A percentile compares a stretch with the other conserved stretches of the same genome.
phyloP scores from a whole-genome alignment of 2,113 vertebrate genomes.

The Ciconia maguari region DNA sequence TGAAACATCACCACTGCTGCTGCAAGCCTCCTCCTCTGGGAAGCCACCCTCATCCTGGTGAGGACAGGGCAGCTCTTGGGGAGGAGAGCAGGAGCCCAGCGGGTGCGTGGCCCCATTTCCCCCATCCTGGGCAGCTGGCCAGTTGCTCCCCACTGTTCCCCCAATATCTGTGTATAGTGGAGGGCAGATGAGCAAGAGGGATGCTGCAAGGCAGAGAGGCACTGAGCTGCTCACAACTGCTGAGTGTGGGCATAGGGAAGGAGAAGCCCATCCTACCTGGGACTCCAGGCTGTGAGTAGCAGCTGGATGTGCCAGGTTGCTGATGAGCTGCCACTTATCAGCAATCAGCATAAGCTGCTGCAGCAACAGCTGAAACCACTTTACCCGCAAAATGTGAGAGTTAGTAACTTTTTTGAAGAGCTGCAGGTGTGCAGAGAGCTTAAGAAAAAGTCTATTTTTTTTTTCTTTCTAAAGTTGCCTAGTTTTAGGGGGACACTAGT shows the following conservation, averaged over 20 bases:
- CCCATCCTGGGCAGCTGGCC: not conserved
- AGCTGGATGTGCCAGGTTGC: not conserved
- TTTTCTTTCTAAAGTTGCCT: not conserved
- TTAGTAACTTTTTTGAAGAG: not conserved
- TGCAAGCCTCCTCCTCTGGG: not conserved
- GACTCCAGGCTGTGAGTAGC: not conserved
- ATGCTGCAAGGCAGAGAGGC: not conserved
- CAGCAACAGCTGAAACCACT: not conserved
- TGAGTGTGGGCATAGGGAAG: not conserved
- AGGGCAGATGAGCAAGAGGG: not conserved
- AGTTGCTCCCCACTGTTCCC: not conserved
- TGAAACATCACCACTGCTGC: not conserved
- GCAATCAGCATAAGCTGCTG: not conserved
- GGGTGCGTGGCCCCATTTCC: rapidly evolving
- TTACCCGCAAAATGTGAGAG: not conserved
- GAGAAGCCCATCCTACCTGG: not conserved
- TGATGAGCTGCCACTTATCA: not conserved
- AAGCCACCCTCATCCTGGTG: not conserved
- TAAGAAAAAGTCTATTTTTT: not conserved
- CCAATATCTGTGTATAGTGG: not conserved
- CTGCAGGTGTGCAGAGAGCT: not conserved
- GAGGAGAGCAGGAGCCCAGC: not conserved
- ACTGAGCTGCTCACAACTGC: not conserved
- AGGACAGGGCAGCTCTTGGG: not conserved
- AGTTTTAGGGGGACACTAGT: not conserved